Conservation (phyloP, 2,797 vertebrate species). For the Sebastes cheni region DNA sequence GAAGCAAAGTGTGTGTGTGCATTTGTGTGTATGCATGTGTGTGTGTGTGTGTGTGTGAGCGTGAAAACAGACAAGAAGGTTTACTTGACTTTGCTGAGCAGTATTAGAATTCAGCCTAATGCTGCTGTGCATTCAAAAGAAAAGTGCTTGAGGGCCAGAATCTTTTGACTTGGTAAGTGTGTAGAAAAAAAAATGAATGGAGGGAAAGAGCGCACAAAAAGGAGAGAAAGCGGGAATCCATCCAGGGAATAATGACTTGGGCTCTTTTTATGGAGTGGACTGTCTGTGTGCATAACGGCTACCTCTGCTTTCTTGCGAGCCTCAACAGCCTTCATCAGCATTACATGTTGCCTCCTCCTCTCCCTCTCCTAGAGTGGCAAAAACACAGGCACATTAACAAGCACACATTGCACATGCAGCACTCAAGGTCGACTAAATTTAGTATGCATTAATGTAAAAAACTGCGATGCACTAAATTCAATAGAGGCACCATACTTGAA, state of each 20-base stretch:
- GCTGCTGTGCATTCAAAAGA: constrained; percentile 73
- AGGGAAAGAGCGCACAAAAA: constrained; percentile 52
- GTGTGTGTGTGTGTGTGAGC: constrained; percentile 3
- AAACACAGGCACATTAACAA: constrained; percentile 70
- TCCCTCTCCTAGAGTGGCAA: constrained; percentile 93
- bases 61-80: constrained; percentile 65
- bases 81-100: constrained; percentile 77
- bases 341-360: constrained; percentile 95
- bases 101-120: constrained; percentile 77
- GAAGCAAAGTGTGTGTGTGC: constrained; percentile 33
- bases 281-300: constrained; percentile 58
- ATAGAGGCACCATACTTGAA: constrained; percentile 72
- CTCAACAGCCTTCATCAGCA: constrained; percentile 99
- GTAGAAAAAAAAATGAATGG: constrained; percentile 59
- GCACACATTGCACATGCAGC: constrained; percentile 36
- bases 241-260: constrained; percentile 66
- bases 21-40: not conserved
- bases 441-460: constrained; percentile 62
- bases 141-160: constrained; percentile 78
- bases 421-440: constrained; percentile 61
- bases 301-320: constrained; percentile 99
- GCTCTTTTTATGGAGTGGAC: constrained; percentile 58
- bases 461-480: constrained; percentile 67
- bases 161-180: constrained; percentile 76
- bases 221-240: constrained; percentile 64